Evolutionary conservation across 2,113 vertebrate species (phyloP), one percentile per base, ranked within the genome.

Genomic region (Sturnus vulgaris): DNA sequence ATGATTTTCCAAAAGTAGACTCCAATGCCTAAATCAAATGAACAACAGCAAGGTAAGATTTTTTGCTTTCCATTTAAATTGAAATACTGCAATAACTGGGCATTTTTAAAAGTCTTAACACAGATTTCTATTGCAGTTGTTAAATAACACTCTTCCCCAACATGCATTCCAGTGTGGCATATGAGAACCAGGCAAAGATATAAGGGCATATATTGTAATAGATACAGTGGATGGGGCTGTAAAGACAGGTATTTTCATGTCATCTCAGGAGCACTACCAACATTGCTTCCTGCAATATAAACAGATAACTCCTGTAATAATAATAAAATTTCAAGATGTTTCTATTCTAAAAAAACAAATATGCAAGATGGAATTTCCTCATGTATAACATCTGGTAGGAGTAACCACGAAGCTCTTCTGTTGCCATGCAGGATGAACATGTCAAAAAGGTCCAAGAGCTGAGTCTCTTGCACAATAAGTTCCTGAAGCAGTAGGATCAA

Each of bases 341-440:
- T 86, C 49, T 90, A 49, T 60, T 91, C 35, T 39, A 63, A 90
- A 88, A 93, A 91, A 80, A 2, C 8, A 94, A 90, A 94, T 52
- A 91, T 71, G 47, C 40, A 86, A 53, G 71, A 93, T 82, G 75
- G 85, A 93, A 96, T 73, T 95, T 96, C 93, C 82, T 93, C 49
- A 35, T 84, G 79, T 83, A 77, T 65, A 92, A 91, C 84, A 92
- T 81, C 85, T 92, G 88, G 80, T 75, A 78, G 89, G 94, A 95
- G 75, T 73, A 90, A 86, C 20, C 33, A 40, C 4, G 0, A 23
- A 80, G 31, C 14, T 90, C 35, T 70, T 90, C 68, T 79, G 50
- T 82, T 88, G 39, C 82, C 64, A 55, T 69, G 71, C 22, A 93
- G 40, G 35, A 65, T 3, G 23, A 93, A 47, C 42, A 50, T 27